Evolutionary conservation across 2,888 invertebrate genomes (phyloP), one percentile per base, ranked within the genome.

Genomic region (Oxyteleia sp.): DNA sequence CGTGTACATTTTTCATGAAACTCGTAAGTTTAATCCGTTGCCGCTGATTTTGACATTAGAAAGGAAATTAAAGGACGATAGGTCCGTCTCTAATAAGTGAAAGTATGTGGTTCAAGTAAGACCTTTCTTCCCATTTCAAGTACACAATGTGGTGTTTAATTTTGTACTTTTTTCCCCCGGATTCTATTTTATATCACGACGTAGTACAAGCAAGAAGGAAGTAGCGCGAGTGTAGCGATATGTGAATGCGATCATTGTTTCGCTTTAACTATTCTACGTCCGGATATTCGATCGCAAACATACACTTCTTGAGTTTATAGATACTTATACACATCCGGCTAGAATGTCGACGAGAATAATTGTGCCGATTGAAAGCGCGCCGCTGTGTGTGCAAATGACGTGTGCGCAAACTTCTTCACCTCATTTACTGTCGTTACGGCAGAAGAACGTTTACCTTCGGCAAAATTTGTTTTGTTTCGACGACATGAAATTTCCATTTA

Each of bases 361-460:
- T 41, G 61, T 61, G 71, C 18, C 71, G 61, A 49, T 51, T 61
- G 71, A 61, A 72, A 72, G 61, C 61, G 26, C 51, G 15, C 23
- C 29, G 4, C 32, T 38, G 15, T 26, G 51, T 15, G 41, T 66
- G 26, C 51, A 41, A 35, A 68, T 68, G 55, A 68, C 68, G 55
- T 68, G 32, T 55, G 18, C 45, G 41, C 32, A 43, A 68, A 68
- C 55, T 68, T 68, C 55, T 55, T 55, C 68, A 45, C 32, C 55
- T 68, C 68, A n/a, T 68, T 72, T 23, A 35, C 23, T 51, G 51
- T 61, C 51, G 38, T 61, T 72, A 51, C 38, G 38, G 51, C 61
- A 41, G 71, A 72, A 72, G 71, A 72, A 72, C 59, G 71, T 72
- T 51, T 45, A 49, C 23, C 47, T 47, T 16, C n/a, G 35, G 8